These are phyloP conservation scores for Bombylius major DNA, from an alignment of 2,888 invertebrate species.

Conservation along the genomic window DNA sequence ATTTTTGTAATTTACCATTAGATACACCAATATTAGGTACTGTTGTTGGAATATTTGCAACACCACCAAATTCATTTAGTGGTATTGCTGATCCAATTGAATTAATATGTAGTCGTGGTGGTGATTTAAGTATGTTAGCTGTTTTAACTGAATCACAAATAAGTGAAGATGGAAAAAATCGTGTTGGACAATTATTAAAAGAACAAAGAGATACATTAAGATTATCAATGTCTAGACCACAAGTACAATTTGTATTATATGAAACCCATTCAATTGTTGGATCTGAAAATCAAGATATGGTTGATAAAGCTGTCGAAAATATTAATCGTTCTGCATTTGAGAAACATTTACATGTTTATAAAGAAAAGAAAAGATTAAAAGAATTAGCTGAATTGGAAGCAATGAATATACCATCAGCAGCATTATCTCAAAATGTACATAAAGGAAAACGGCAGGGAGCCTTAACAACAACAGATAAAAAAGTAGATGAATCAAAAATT, in stretches of 20 bases:
- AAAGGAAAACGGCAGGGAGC: slow-evolving; percentile 18
- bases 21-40: slow-evolving; percentile 44
- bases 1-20: slow-evolving; percentile 39
- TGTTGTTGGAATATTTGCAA: slow-evolving; percentile 54
- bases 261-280: slow-evolving; percentile 68
- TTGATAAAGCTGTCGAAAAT: slow-evolving; percentile 51
- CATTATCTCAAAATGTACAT: slow-evolving; percentile 20
- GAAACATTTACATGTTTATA: slow-evolving; percentile 43
- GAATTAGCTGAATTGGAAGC: slow-evolving; percentile 29
- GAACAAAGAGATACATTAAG: slow-evolving; percentile 64
- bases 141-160: slow-evolving; percentile 57
- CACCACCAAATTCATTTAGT: slow-evolving; percentile 71
- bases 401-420: slow-evolving; percentile 26
- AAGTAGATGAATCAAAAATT: background rate
- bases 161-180: slow-evolving; percentile 44
- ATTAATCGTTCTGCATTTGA: slow-evolving; percentile 58
- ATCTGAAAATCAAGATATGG: slow-evolving; percentile 63
- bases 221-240: slow-evolving; percentile 64
- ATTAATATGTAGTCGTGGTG: slow-evolving; percentile 65
- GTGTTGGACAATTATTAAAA: slow-evolving; percentile 53
- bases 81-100: slow-evolving; percentile 70
- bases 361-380: slow-evolving; percentile 28
- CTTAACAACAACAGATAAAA: background rate
- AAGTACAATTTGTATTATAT: slow-evolving; percentile 68
- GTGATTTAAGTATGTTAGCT: slow-evolving; percentile 63